These are phyloP conservation scores for Eustalomyia histrio DNA, from an alignment of 2,888 invertebrate species.

Conservation along the genomic window DNA sequence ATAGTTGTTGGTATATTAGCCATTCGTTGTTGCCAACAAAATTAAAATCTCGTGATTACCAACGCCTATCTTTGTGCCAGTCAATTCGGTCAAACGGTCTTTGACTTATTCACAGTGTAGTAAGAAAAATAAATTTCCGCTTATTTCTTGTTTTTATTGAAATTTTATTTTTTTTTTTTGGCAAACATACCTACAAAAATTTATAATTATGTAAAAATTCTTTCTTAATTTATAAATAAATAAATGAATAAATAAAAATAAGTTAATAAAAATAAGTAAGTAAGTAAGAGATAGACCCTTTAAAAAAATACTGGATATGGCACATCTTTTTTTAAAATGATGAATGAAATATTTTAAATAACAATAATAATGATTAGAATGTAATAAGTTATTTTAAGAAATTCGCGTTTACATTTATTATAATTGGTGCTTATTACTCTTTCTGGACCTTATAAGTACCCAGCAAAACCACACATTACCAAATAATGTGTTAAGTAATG, in stretches of 20 bases:
- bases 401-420: too few relatives aligned
- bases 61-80: slow-evolving; percentile 53
- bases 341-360: too few relatives aligned
- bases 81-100: slow-evolving; percentile 78
- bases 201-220: slow-evolving; percentile 10
- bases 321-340: too few relatives aligned
- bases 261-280: background rate
- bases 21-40: slow-evolving; percentile 40
- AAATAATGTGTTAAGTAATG: too few relatives aligned
- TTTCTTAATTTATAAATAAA: slow-evolving; percentile 26
- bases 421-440: too few relatives aligned
- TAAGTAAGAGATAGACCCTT: too few relatives aligned
- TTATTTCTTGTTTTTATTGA: background rate
- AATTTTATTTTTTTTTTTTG: slow-evolving; percentile 37
- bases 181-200: slow-evolving; percentile 34
- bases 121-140: slow-evolving; percentile 25
- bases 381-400: too few relatives aligned
- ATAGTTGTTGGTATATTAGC: slow-evolving; percentile 2
- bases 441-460: too few relatives aligned
- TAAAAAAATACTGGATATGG: too few relatives aligned
- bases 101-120: slow-evolving; percentile 71
- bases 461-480: too few relatives aligned
- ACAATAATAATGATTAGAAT: too few relatives aligned
- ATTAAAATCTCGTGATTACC: slow-evolving; percentile 52
- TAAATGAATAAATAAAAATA: too few relatives aligned